phyloP scores from a whole-genome alignment of 2,797 vertebrate species.

The Peromyscus eremicus region DNA sequence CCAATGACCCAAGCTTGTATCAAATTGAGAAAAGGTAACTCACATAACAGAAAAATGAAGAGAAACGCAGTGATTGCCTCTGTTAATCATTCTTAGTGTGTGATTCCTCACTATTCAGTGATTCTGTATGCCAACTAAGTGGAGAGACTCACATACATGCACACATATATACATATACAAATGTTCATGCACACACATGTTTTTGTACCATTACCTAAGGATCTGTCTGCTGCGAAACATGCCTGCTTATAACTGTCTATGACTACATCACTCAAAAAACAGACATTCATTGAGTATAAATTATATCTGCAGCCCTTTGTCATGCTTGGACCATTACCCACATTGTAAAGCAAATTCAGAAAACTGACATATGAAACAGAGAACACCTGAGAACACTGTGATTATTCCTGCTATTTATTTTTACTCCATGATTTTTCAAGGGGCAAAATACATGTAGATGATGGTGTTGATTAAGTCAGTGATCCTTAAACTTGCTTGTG shows the following conservation, averaged over 20 bases:
- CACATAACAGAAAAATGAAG: neutral
- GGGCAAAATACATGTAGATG: neutral
- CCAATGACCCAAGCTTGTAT: neutral
- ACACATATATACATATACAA: neutral
- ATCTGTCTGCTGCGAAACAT: neutral
- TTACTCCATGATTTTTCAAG: neutral
- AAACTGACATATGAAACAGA: neutral
- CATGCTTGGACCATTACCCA: neutral
- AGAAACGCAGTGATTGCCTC: neutral
- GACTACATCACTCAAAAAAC: neutral
- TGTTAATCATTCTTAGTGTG: neutral
- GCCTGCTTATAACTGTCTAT: neutral
- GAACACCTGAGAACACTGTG: neutral
- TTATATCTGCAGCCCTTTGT: neutral
- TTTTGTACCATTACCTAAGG: neutral
- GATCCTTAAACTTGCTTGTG: conserved; percentile 6
- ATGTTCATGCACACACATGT: neutral
- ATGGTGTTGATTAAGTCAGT: neutral
- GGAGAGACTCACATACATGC: neutral
- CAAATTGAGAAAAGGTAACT: neutral
- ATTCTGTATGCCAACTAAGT: neutral
- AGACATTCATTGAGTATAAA: neutral
- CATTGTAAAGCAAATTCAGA: neutral
- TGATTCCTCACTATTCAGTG: neutral
- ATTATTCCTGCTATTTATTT: neutral